Conservation (phyloP, 2,888 invertebrate species). For the Ariolimax columbianus region DNA sequence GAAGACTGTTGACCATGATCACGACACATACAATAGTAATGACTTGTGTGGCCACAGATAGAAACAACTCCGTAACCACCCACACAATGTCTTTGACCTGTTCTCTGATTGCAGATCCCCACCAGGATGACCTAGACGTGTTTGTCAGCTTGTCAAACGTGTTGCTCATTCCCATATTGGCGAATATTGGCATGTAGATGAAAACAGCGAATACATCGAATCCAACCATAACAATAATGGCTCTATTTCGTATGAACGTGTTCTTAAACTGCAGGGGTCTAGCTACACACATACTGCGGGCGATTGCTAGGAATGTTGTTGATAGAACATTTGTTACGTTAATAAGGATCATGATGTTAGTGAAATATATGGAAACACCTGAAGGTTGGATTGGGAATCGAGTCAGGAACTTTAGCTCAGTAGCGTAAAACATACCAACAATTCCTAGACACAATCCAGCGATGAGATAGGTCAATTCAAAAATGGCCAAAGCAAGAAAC, state of each 20-base stretch:
- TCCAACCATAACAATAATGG: background rate
- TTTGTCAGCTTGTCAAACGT: background rate
- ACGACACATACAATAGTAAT: background rate
- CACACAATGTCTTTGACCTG: background rate
- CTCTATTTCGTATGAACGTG: background rate
- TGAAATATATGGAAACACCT: background rate
- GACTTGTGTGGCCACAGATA: constrained; percentile 11
- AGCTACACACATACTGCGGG: constrained; percentile 23
- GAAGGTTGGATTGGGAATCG: constrained; percentile 6
- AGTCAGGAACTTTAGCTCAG: background rate
- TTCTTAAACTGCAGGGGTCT: constrained; percentile 25
- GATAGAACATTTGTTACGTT: background rate
- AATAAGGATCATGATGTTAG: background rate
- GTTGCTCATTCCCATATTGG: background rate
- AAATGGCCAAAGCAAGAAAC: constrained; percentile 7
- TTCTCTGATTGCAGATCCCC: background rate
- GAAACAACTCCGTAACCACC: background rate
- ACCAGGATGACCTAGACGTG: background rate
- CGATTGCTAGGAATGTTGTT: constrained; percentile 33
- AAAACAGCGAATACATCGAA: background rate
- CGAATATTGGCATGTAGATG: constrained; percentile 19
- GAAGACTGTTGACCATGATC: constrained; percentile 7
- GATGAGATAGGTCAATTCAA: background rate
- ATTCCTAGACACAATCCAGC: background rate
- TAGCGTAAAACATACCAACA: background rate